Percentiles rank a stretch among this genome's conserved stretches.
phyloP scores from a whole-genome alignment of 2,797 vertebrate genomes.

The Mallotus villosus region DNA sequence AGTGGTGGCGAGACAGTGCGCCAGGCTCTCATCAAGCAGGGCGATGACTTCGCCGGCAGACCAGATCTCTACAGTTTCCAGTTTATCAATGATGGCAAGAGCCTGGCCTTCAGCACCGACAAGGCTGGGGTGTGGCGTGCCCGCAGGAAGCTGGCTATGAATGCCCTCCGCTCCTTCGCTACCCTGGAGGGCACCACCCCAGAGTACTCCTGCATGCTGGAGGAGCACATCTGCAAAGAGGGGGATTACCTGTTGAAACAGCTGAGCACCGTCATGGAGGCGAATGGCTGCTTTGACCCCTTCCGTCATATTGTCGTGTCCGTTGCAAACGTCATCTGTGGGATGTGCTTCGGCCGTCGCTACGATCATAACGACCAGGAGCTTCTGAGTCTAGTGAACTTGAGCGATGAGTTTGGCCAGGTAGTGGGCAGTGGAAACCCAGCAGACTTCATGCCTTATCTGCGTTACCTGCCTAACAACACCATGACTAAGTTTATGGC shows the following conservation, averaged over 20 bases:
- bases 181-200: constrained; percentile 62
- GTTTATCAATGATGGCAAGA: constrained; percentile 70
- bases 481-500: constrained; percentile 75
- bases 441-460: constrained; percentile 86
- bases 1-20: constrained; percentile 78
- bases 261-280: constrained; percentile 73
- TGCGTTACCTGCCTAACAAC: constrained; percentile 80
- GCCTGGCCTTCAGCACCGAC: constrained; percentile 83
- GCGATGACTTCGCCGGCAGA: constrained; percentile 85
- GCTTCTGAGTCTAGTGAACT: constrained; percentile 76
- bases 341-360: constrained; percentile 88
- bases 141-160: constrained; percentile 83
- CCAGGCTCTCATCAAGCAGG: constrained; percentile 87
- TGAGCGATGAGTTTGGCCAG: constrained; percentile 80
- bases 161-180: constrained; percentile 83
- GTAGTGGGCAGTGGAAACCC: constrained; percentile 77
- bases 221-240: constrained; percentile 87
- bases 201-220: constrained; percentile 79
- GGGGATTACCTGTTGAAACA: constrained; percentile 71
- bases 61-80: constrained; percentile 81
- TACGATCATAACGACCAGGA: constrained; percentile 83
- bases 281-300: constrained; percentile 77
- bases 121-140: constrained; percentile 81
- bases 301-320: constrained; percentile 81
- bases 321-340: constrained; percentile 87